These are phyloP conservation scores for Drosophila bocki DNA, from an alignment of 1,140 invertebrate genomes.

Conservation along the genomic window DNA sequence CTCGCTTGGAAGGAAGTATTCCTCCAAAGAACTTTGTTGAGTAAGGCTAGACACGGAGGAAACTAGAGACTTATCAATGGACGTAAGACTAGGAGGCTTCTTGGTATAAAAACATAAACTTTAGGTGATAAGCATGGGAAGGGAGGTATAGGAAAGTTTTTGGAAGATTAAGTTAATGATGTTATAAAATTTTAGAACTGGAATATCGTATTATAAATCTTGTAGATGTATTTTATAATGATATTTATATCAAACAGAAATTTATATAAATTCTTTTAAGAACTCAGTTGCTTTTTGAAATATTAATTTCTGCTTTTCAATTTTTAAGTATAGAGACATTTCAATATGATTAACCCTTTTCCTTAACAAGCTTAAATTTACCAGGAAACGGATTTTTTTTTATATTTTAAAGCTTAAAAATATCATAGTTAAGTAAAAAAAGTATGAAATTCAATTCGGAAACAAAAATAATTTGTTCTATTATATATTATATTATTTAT, in stretches of 20 bases:
- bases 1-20: constrained; percentile 43
- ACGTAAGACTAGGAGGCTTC: constrained; percentile 52
- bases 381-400: background rate
- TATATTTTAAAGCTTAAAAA: too few species aligned
- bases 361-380: background rate
- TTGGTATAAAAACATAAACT: constrained; percentile 20
- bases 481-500: too few species aligned
- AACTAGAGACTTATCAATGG: constrained; percentile 54
- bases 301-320: background rate
- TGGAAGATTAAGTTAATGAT: background rate
- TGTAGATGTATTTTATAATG: background rate
- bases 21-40: constrained; percentile 46
- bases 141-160: constrained; percentile 2
- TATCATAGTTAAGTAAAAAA: too few species aligned
- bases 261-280: too few species aligned
- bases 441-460: too few species aligned
- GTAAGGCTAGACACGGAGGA: constrained; percentile 51
- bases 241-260: too few species aligned
- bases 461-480: too few species aligned
- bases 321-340: too few species aligned
- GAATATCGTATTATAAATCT: background rate
- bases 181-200: background rate
- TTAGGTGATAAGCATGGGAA: background rate
- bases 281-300: too few species aligned
- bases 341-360: too few species aligned